Evolutionary conservation across 2,113 vertebrate genomes (phyloP), one percentile per base, ranked within the genome.

Genomic region (Athene cunicularia): DNA sequence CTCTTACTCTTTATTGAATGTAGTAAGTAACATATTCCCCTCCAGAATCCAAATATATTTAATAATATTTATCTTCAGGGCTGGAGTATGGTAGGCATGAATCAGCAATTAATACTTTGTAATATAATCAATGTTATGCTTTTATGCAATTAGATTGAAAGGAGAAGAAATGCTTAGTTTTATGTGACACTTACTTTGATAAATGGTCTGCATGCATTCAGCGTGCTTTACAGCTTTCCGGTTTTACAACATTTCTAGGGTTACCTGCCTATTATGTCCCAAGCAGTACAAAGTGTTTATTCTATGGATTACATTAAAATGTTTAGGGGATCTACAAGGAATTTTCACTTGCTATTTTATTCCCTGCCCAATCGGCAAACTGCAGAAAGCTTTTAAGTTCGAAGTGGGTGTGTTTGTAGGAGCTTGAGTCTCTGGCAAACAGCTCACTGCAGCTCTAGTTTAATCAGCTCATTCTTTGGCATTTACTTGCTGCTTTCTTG

Each of bases 401-500:
- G 56, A 76, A 5, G 2, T 53, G 35, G 15, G 58, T 1, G 9
- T 63, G 50, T 91, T 80, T 80, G 30, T 67, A 90, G 86, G 60
- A 91, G 24, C 43, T 74, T 7, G 8, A 76, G 35, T 95, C 67
- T 88, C 82, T 86, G 60, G 88, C 86, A 97, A 95, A 93, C 53
- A 94, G 56, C 83, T 93, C 86, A 50, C 33, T 88, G 68, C 66
- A 95, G 81, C 79, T 96, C 50, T 23, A 88, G 75, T 96, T 94
- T 97, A 97, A 97, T 97, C 96, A 96, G 90, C 75, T 97, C 82
- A 63, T 92, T 97, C 93, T 87, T 91, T 98, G 95, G 92, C 94
- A 97, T 98, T 98, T 97, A 88, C 96, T 98, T 92, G 83, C 95
- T 87, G 63, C 94, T 97, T 97, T 96, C 97, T 96, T 95, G 95